A percentile compares a stretch with the other conserved stretches of the same genome.
phyloP scores from a whole-genome alignment of 2,113 vertebrate species.

The Carassius gibelio region DNA sequence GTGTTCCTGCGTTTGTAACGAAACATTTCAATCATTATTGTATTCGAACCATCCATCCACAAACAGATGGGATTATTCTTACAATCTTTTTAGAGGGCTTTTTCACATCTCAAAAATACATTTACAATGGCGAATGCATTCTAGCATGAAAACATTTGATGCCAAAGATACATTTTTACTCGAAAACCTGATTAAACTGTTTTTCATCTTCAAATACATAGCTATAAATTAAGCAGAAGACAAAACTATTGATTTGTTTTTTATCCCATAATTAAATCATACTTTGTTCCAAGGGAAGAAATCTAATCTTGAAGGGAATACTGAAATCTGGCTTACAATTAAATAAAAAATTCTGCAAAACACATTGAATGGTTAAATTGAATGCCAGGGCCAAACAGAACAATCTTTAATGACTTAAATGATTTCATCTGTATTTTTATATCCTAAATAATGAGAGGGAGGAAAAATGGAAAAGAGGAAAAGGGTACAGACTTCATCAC shows the following conservation, averaged over 20 bases:
- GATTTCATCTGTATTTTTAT: conserved; percentile 3
- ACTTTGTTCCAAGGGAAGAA: conserved; percentile 75
- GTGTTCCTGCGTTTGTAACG: background rate
- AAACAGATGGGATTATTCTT: background rate
- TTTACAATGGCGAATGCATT: background rate
- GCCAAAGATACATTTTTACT: background rate
- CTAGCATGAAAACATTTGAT: background rate
- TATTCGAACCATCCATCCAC: background rate
- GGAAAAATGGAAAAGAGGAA: background rate
- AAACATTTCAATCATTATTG: background rate
- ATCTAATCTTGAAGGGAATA: conserved; percentile 84
- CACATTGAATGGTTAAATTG: background rate
- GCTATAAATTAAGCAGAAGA: conserved; percentile 68
- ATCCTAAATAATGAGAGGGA: background rate
- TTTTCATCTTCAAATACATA: conserved; percentile 84
- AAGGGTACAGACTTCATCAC: background rate
- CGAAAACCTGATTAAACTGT: conserved; percentile 68
- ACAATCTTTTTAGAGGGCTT: background rate
- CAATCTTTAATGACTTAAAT: background rate
- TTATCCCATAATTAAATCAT: conserved; percentile 85
- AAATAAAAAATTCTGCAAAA: conserved; percentile 9
- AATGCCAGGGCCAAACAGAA: background rate
- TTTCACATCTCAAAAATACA: background rate
- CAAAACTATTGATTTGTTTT: conserved; percentile 84
- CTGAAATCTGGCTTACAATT: conserved; percentile 72